Percentiles rank a stretch among this genome's conserved stretches.
Conservation (phyloP, 2,797 vertebrate genomes). For the Acrocephalus scirpaceus region DNA sequence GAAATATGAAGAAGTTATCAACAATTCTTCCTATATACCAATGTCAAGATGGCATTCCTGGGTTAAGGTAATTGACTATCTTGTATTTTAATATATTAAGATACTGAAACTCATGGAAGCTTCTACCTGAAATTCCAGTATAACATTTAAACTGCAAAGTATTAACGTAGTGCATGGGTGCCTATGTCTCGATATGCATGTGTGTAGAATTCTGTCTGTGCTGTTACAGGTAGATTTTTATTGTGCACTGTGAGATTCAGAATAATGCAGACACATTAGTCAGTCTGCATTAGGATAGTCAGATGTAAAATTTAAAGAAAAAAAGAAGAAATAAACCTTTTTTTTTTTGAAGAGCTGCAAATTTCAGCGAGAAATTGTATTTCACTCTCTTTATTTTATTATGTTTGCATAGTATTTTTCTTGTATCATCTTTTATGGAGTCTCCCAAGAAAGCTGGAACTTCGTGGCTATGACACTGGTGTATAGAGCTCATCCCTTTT, state of each 20-base stretch:
- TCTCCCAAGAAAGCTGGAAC: neutral
- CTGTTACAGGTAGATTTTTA: neutral
- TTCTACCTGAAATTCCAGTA: neutral
- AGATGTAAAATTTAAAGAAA: neutral
- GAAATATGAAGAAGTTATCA: neutral
- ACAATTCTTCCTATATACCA: neutral
- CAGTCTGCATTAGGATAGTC: neutral
- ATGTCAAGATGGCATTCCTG: neutral
- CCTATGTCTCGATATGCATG: fast-evolving
- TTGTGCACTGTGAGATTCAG: neutral
- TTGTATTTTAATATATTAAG: neutral
- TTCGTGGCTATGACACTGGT: neutral
- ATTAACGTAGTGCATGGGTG: neutral
- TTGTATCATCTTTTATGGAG: neutral
- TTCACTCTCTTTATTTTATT: neutral
- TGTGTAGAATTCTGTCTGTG: neutral
- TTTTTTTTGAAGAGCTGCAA: neutral
- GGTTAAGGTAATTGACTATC: neutral
- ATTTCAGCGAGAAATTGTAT: neutral
- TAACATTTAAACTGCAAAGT: neutral
- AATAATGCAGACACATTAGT: neutral
- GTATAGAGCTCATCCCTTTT: neutral
- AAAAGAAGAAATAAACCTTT: neutral
- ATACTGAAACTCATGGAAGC: neutral
- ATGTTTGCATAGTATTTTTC: neutral